Evolutionary conservation across 2,888 invertebrate genomes (phyloP).

Genomic region (Hipparchia semele): DNA sequence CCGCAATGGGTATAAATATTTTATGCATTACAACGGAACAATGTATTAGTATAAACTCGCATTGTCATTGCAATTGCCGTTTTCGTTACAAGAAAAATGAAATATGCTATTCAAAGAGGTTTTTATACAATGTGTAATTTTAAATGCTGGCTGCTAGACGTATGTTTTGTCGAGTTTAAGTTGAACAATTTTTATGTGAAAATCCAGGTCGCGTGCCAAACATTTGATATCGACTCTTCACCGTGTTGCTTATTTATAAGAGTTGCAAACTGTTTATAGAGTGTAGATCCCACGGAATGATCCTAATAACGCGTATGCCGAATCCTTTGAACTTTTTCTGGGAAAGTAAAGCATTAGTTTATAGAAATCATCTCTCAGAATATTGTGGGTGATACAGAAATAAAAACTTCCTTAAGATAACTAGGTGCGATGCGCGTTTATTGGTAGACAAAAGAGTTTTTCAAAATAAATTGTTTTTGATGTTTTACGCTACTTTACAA

Average conservation of each 20-base stretch:
- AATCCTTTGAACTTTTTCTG: conserved; percentile 34
- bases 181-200: no score
- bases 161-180: no score
- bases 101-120: no score
- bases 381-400: background rate
- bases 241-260: background rate
- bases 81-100: no score
- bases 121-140: no score
- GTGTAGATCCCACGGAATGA: conserved; percentile 36
- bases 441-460: background rate
- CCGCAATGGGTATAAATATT: no score
- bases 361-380: background rate
- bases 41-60: no score
- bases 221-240: background rate
- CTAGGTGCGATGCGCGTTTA: background rate
- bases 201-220: no score
- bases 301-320: conserved; percentile 22
- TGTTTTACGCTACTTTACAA: background rate
- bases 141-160: no score
- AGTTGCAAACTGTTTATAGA: conserved; percentile 32
- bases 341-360: conserved; percentile 23
- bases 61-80: no score
- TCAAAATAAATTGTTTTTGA: background rate
- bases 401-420: background rate
- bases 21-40: no score